Evolutionary conservation across 2,888 invertebrate species (phyloP).

Genomic region (Ophonus ardosiacus): DNA sequence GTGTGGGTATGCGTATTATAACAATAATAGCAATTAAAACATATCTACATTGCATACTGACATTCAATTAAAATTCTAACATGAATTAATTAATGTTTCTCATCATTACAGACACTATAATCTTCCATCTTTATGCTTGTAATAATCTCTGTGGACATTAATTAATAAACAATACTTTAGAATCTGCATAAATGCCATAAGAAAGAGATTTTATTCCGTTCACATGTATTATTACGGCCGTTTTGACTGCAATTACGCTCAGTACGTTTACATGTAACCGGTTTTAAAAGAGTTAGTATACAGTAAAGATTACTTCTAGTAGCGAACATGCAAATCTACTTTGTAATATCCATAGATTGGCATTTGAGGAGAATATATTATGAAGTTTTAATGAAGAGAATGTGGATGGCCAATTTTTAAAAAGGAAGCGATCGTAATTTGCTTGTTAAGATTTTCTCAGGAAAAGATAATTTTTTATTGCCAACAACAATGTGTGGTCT

Average conservation of each 20-base stretch:
- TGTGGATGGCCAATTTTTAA: not conserved
- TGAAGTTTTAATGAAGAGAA: not conserved
- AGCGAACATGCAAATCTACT: not conserved
- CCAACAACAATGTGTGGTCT: not conserved
- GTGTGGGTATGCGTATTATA: not conserved
- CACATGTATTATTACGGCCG: not conserved
- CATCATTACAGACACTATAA: not conserved
- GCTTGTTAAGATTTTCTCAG: not conserved
- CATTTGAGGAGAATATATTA: not conserved
- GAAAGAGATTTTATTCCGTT: not conserved
- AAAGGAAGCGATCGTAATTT: not conserved
- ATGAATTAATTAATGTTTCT: not conserved
- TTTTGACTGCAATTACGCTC: not conserved
- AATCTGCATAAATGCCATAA: not conserved
- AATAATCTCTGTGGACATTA: not conserved
- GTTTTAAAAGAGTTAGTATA: not conserved
- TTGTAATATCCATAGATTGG: not conserved
- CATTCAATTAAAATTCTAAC: not conserved
- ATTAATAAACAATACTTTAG: conserved; percentile 21
- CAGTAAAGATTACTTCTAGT: not conserved
- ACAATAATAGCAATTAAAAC: not conserved
- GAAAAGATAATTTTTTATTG: not conserved
- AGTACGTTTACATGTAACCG: not conserved
- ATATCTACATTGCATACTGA: not conserved
- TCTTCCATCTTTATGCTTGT: not conserved